These are phyloP conservation scores for Vireo griseus DNA, from an alignment of 2,797 vertebrate species.

Conservation along the genomic window DNA sequence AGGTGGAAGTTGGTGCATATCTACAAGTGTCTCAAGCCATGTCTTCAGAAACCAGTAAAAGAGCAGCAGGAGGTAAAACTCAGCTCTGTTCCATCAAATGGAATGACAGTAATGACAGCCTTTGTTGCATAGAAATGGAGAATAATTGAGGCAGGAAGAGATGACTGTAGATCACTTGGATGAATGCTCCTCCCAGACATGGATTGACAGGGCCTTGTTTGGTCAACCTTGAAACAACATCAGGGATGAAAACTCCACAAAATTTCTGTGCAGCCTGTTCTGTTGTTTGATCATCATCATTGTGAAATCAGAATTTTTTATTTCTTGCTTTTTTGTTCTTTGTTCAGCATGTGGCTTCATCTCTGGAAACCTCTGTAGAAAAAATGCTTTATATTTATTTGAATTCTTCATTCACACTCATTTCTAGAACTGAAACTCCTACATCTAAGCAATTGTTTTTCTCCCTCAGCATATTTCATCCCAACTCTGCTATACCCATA, in stretches of 20 bases:
- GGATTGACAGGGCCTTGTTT: not conserved
- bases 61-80: not conserved
- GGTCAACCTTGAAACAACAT: not conserved
- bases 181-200: not conserved
- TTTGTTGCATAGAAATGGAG: not conserved
- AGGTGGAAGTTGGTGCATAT: fast-evolving
- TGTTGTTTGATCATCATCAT: not conserved
- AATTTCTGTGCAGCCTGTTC: not conserved
- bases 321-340: not conserved
- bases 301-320: not conserved
- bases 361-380: not conserved
- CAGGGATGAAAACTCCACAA: not conserved
- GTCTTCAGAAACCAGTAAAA: not conserved
- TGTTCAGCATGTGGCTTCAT: fast-evolving
- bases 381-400: fast-evolving
- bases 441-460: not conserved
- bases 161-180: fast-evolving
- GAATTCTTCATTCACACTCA: not conserved
- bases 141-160: not conserved
- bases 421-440: not conserved
- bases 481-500: not conserved
- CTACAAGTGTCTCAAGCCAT: not conserved
- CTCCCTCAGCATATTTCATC: not conserved
- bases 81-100: not conserved
- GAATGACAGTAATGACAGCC: not conserved